Evolutionary conservation across 2,113 vertebrate genomes (phyloP).

Genomic region (Paracanthobrama guichenoti): DNA sequence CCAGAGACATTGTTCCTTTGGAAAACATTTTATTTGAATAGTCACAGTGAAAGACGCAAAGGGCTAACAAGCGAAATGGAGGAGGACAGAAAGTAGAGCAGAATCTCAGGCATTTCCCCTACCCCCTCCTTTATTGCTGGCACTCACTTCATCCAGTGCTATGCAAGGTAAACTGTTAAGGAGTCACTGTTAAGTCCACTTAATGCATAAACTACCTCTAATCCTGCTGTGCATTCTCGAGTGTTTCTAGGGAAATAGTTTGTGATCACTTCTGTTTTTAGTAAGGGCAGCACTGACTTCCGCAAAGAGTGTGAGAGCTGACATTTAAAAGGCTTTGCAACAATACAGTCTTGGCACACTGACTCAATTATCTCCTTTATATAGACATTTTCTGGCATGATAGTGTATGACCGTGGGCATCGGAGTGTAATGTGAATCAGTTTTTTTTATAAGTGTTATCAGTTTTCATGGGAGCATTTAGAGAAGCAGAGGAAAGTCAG

Average conservation of each 20-base stretch:
- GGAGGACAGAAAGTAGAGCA: conserved; percentile 17
- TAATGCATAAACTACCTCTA: not conserved
- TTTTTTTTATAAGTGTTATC: too few species aligned
- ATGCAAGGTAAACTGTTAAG: conserved; percentile 29
- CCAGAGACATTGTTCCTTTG: not conserved
- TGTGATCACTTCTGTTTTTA: conserved; percentile 53
- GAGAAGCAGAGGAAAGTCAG: conserved; percentile 1
- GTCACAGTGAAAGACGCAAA: conserved; percentile 16
- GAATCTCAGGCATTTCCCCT: conserved; percentile 41
- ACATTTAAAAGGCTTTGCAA: conserved; percentile 50
- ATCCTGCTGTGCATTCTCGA: conserved; percentile 16
- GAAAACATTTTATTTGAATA: conserved; percentile 5
- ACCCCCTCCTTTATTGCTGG: conserved; percentile 10
- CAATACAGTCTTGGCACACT: conserved; percentile 17
- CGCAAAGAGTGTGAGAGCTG: conserved; percentile 44
- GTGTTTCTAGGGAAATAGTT: conserved; percentile 50
- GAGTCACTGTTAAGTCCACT: not conserved
- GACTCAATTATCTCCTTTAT: not conserved
- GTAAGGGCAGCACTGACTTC: conserved; percentile 46
- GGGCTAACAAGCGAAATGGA: conserved; percentile 23
- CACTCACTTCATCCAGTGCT: not conserved
- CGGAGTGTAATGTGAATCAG: not conserved
- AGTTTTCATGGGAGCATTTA: not conserved
- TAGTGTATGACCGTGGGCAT: not conserved
- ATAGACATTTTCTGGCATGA: not conserved